phyloP scores from a whole-genome alignment of 2,113 vertebrate genomes.

The Psophia crepitans region DNA sequence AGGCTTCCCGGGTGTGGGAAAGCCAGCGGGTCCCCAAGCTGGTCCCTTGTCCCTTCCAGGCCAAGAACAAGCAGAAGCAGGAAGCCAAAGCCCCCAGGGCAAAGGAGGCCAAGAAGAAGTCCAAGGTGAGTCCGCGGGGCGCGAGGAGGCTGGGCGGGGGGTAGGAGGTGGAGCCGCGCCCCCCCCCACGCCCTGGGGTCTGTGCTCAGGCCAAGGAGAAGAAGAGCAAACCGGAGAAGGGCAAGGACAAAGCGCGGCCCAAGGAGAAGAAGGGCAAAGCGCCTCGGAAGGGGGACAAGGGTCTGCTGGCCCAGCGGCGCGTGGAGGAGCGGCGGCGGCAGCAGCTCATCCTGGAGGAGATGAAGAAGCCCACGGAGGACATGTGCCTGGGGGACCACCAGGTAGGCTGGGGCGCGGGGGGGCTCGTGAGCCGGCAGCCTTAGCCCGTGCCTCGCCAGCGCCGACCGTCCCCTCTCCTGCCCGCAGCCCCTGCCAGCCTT shows the following conservation, averaged over 20 bases:
- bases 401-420: constrained; percentile 43
- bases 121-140: constrained; percentile 71
- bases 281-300: constrained; percentile 76
- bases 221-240: constrained; percentile 67
- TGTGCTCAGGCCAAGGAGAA: constrained; percentile 71
- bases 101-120: constrained; percentile 82
- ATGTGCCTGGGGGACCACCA: constrained; percentile 95
- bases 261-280: constrained; percentile 85
- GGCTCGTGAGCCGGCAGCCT: rapidly evolving
- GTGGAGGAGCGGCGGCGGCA: constrained; percentile 89
- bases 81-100: constrained; percentile 83
- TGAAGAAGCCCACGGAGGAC: constrained; percentile 95
- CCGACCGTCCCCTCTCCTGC: neutral
- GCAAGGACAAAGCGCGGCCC: constrained; percentile 62
- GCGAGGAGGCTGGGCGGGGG: rapidly evolving
- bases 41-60: constrained; percentile 67
- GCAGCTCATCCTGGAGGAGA: constrained; percentile 90
- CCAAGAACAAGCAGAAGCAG: constrained; percentile 87
- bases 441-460: rapidly evolving
- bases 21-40: rapidly evolving
- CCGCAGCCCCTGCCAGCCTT: constrained; percentile 86
- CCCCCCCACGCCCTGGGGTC: neutral
- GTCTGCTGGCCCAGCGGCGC: constrained; percentile 80
- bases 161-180: neutral
- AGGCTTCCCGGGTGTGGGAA: neutral